Base-by-base conservation (phyloP, 1,140 invertebrate genomes). In the Cotesia glomerata region DNA sequence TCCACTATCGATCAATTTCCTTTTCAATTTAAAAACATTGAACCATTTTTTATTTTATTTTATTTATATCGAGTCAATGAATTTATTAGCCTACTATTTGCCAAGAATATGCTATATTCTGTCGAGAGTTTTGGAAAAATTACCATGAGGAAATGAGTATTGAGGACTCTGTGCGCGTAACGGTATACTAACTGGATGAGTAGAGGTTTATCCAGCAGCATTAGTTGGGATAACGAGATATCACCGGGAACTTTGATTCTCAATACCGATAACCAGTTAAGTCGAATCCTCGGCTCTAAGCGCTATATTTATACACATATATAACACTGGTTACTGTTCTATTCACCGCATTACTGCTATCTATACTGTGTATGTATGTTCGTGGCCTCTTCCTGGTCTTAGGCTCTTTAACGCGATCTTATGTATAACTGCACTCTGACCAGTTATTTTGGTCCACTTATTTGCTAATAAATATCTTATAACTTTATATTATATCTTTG, bases 181-280 rank as follows among this genome's bases (percentile, higher is more conserved):
- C 63, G 71, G 64, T 61, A 72, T 45, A 14, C 14, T 62, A 18
- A 18, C 39, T 45, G 39, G 39, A 45, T 45, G 39, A 26, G 26
- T 26, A 18, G 16, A 45, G 52, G 35, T 58, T 66, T 72, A 72
- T 72, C 62, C 16, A 26, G 36, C 62, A 35, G 32, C 54, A 58
- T 67, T 56, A 67, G 65, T 34, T 13, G 65, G 36, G 51, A 56
- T 32, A 72, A 66, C 51, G 63, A 59, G 52, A 66, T 66, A 72
- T 72, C 54, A 66, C 14, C 58, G 66, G 13, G 34, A 68, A 68
- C 32, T 68, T 58, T 58, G 66, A 68, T 68, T 68, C 34, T 59
- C 5, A 39, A 32, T 59, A 13, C 13, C 36, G 66, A 68, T 68
- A 68, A 68, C 18, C 32, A 14, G 39, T 45, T 45, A 45, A 45